Base-by-base conservation (phyloP, 2,797 vertebrate genomes). In the Molossus alvarezi region DNA sequence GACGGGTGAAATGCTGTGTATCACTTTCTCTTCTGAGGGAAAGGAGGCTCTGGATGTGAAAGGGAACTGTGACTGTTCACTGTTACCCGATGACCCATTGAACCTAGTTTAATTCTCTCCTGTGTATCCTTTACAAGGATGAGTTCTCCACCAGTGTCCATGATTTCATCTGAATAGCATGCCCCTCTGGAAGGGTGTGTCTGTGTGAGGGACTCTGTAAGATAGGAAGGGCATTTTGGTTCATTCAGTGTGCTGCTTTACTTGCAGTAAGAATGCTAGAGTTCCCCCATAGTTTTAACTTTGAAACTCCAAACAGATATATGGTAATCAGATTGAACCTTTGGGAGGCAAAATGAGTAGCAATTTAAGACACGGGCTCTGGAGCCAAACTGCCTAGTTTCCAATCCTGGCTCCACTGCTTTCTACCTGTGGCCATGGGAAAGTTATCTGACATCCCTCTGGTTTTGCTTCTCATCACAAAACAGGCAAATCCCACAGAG, bases 1-100 rank as follows among this genome's bases (percentile, higher is more conserved):
- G 12, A 60, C 3, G 14, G 11, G 1, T 15, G 14, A 23, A 53
- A 51, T n/a, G 1, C 13, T 81, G 3, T 1, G 33, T 0, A 1
- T 79, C 62, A 18, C 9, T 72, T 80, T 53, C 13, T 88, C 80
- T 67, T 80, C 20, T 55, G 9, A 51, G n/a, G 29, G 27, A 71
- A 93, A 21, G 84, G 12, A 87, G 7, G 2, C 3, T 71, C 18
- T 86, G 14, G 5, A n/a, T 72, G 5, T 86, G 69, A 80, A 82
- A 65, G 60, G 20, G 23, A 13, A 79, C 62, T 77, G 57, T 55
- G 21, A 17, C 7, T 67, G 8, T 67, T 41, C 41, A 53, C 18
- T 76, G 27, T 41, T 71, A 14, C 48, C 9, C 37, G 6, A 48
- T 88, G 55, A 9, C 58, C 48, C 17, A 6, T 1, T 13, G 29